These are phyloP conservation scores for Drosophila burlai DNA, from an alignment of 1,140 invertebrate genomes.

Conservation along the genomic window DNA sequence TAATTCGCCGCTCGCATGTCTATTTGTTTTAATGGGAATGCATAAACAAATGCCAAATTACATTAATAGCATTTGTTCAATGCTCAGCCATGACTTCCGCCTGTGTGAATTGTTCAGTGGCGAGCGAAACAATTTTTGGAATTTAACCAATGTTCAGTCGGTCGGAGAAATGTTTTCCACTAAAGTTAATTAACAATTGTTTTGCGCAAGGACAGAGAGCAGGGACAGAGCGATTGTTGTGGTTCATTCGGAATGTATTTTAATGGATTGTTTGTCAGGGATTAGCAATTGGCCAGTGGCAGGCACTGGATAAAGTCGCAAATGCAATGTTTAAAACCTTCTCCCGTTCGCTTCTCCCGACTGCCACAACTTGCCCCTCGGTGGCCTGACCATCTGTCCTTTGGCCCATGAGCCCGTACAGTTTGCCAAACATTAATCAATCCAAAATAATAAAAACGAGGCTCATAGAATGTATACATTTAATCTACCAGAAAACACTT, in stretches of 20 bases:
- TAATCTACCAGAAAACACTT: conserved; percentile 76
- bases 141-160: conserved; percentile 44
- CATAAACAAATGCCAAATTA: conserved; percentile 81
- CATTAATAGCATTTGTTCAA: conserved; percentile 73
- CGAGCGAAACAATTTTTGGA: conserved; percentile 32
- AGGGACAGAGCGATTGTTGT: conserved; percentile 26
- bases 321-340: conserved; percentile 24
- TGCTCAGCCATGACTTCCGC: conserved; percentile 68
- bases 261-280: conserved; percentile 47
- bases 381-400: not conserved
- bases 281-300: conserved; percentile 38
- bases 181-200: conserved; percentile 73
- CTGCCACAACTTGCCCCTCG: not conserved
- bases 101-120: conserved; percentile 55
- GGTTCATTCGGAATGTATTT: conserved; percentile 38
- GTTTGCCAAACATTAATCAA: conserved; percentile 73
- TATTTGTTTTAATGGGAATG: conserved; percentile 76
- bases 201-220: conserved; percentile 3
- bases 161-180: conserved; percentile 53
- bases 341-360: not conserved
- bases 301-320: conserved; percentile 25
- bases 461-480: conserved; percentile 69
- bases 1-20: conserved; percentile 52
- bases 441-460: conserved; percentile 47
- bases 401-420: conserved; percentile 26